Percentiles rank a stretch among this genome's conserved stretches.
Conservation (phyloP, 2,113 vertebrate species). For the Australoheros scitulus region DNA sequence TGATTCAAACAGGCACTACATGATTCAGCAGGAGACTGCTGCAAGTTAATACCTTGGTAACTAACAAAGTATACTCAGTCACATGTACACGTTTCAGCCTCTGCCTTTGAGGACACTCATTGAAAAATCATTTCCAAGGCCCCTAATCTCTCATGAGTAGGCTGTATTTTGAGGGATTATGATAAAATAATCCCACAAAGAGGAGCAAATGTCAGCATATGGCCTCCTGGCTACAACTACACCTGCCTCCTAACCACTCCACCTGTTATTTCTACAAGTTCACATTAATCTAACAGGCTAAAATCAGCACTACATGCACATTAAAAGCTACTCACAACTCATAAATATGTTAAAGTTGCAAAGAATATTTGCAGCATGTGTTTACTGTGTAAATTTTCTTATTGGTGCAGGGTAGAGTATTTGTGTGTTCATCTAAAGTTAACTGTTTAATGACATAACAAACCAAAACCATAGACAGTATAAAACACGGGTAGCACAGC, state of each 20-base stretch:
- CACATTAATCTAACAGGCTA: too few species aligned
- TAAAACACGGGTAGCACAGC: too few species aligned
- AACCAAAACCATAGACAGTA: too few species aligned
- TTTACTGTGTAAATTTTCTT: too few species aligned
- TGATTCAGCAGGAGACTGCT: conserved; percentile 88
- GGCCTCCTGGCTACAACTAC: neutral
- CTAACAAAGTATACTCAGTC: neutral
- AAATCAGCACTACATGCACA: too few species aligned
- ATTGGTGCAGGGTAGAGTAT: too few species aligned
- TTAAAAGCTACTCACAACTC: too few species aligned
- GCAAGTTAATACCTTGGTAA: conserved; percentile 86
- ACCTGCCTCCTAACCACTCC: neutral
- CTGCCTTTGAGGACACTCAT: neutral
- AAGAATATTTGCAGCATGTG: too few species aligned
- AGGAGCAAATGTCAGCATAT: neutral
- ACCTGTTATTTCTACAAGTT: neutral
- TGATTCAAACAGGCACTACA: conserved; percentile 84
- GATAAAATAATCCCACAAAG: neutral
- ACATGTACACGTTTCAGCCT: neutral
- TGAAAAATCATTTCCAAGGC: neutral
- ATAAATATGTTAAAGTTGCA: too few species aligned
- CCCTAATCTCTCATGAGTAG: neutral
- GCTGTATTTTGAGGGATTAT: neutral
- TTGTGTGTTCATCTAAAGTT: too few species aligned
- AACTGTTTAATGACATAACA: too few species aligned